Base-by-base conservation (phyloP, 2,113 vertebrate species). In the Ceyx margarethae region DNA sequence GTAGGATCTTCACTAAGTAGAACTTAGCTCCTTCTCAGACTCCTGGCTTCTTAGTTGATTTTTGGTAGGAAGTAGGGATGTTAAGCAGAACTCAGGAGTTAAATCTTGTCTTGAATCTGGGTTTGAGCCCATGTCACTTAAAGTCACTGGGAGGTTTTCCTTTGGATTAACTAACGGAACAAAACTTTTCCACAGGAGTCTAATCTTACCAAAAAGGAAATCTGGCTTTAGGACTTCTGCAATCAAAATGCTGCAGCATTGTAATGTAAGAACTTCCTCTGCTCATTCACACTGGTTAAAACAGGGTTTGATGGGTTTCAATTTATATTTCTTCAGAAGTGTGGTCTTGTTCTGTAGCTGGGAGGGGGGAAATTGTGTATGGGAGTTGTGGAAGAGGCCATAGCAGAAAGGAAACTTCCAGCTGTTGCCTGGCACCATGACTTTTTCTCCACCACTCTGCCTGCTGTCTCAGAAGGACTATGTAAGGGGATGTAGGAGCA, bases 211-310 rank as follows among this genome's bases (percentile, higher is more conserved):
- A 16, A 46, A 92, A 48, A 85, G 40, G 58, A 95, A 91, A 82
- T 85, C 78, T 91, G 37, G 31, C 71, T 85, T 92, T 58, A 89
- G 46, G 53, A 29, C 58, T 93, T 87, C 77, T 81, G 42, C 5
- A 26, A 50, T 82, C 45, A 76, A 69, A 91, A 68, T 68, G 23
- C 89, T 79, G 42, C 54, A 93, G 19, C 21, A 22, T 33, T 42
- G 58, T 79, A 91, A 75, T 62, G 22, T 56, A 89, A 89, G 71
- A 94, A 92, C 58, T 92, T 95, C 76, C 69, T 93, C 69, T 87
- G 57, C 45, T 71, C 42, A 45, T 91, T 94, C 67, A 58, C 69
- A 91, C 73, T 66, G 87, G 64, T 93, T 94, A 61, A 85, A 94
- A 76, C 35, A 81, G 57, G 75, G 8, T 78, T 61, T 75, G 69